Evolutionary conservation across 1,140 invertebrate species (phyloP), one percentile per base, ranked within the genome.

Genomic region (Caenorhabditis remanei): DNA sequence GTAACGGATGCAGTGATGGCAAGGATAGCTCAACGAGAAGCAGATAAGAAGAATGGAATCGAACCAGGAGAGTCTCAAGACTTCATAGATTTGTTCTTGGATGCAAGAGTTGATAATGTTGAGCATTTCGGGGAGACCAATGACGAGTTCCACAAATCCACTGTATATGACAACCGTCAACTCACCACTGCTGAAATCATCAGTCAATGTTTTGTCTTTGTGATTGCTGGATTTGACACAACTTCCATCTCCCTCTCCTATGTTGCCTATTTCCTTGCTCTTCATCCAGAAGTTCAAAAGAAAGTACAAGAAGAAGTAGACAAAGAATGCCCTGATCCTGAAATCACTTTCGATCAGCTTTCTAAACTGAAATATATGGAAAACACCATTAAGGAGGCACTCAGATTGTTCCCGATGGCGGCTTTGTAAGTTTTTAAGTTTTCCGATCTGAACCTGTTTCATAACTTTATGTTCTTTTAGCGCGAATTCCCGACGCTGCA

Each of bases 191-290:
- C 91, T n/a, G 93, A 94, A 90, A 92, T 94, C 63, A 90, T 94
- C 43, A 93, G 92, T 4, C 93, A 94, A 71, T 91, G 92, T 14
- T 91, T 94, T 85, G 84, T 94, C 0, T 94, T 94, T 85, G 71
- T 94, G 43, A 82, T 94, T 5, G 94, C 93, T 9, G 94, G 94
- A 7, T 95, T 95, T 84, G 96, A 96, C 32, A 96, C 96, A 0
- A 95, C 95, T 0, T 95, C 95, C 0, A 95, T 94, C 11, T 94
- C 95, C 0, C 94, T 96, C 83, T 93, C 94, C 0, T 95, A 95
- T 90, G 93, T 94, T 11, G 90, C 95, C 0, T 95, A 95, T 88
- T 94, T 95, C 90, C 90, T 96, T 65, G 94, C 95, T 0, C 92
- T 94, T 56, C 93, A 95, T 90, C 93, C 93, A 4, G 93, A 94